These are phyloP conservation scores for Scotopteryx bipunctaria DNA, from an alignment of 2,888 invertebrate genomes.

Conservation along the genomic window DNA sequence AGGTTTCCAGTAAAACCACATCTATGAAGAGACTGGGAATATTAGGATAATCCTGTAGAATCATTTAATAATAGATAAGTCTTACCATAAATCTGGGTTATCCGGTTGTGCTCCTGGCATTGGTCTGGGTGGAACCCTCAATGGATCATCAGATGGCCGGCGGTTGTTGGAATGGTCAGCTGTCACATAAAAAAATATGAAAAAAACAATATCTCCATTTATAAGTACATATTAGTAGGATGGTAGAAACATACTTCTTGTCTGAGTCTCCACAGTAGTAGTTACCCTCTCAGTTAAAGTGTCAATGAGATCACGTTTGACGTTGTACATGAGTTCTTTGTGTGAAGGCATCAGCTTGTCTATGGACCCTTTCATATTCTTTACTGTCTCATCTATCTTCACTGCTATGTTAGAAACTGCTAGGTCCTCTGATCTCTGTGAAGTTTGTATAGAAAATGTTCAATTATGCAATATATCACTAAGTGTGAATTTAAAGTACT, in stretches of 20 bases:
- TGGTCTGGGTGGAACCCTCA: slow-evolving; percentile 61
- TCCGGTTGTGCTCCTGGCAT: slow-evolving; percentile 60
- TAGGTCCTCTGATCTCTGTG: slow-evolving; percentile 81
- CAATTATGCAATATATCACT: too few relatives aligned
- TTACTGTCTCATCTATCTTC: slow-evolving; percentile 82
- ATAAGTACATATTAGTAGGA: too few relatives aligned
- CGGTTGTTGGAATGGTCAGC: slow-evolving; percentile 47
- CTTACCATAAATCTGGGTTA: slow-evolving; percentile 65
- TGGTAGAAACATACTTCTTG: slow-evolving; percentile 59
- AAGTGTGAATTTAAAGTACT: too few relatives aligned
- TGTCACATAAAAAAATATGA: slow-evolving; percentile 28
- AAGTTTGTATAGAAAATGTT: background rate
- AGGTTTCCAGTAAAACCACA: too few relatives aligned
- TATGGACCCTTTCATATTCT: slow-evolving; percentile 81
- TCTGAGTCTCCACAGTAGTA: slow-evolving; percentile 76
- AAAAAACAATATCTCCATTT: too few relatives aligned
- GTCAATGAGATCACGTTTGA: slow-evolving; percentile 87
- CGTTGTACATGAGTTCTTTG: slow-evolving; percentile 83
- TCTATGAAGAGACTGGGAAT: too few relatives aligned
- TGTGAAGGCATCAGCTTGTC: slow-evolving; percentile 86
- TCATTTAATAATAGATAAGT: too few relatives aligned
- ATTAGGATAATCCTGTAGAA: too few relatives aligned
- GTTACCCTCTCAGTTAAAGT: slow-evolving; percentile 77
- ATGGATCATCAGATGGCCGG: slow-evolving; percentile 59
- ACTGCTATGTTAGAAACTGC: slow-evolving; percentile 85